Percentiles rank a stretch among this genome's conserved stretches.
Evolutionary conservation across 2,888 invertebrate genomes (phyloP).

Genomic region (Ichneumoninae sp.): DNA sequence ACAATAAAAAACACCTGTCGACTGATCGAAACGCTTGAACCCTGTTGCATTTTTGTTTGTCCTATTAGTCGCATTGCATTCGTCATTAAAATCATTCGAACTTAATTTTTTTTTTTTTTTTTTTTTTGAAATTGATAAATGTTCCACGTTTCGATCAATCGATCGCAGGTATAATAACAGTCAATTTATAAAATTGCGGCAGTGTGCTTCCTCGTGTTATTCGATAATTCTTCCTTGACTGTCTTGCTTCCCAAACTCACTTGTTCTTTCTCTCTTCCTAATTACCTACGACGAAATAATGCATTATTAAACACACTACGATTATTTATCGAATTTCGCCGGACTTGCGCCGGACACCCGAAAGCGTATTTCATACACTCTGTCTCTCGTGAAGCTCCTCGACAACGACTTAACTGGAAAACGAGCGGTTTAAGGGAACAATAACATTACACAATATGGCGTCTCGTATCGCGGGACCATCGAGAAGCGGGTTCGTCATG

Average conservation of each 20-base stretch:
- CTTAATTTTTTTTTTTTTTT: slow-evolving; percentile 6
- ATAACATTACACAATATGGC: neutral
- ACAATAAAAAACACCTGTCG: slow-evolving; percentile 57
- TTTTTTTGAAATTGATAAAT: neutral
- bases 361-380: slow-evolving; percentile 49
- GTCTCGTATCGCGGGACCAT: slow-evolving; percentile 32
- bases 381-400: slow-evolving; percentile 18
- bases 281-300: slow-evolving; percentile 56
- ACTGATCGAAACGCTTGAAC: slow-evolving; percentile 53
- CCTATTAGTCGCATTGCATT: neutral
- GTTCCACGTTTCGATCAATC: slow-evolving; percentile 57
- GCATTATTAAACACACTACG: slow-evolving; percentile 66
- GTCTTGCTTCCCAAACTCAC: slow-evolving; percentile 63
- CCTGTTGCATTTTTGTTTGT: neutral
- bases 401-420: slow-evolving; percentile 1
- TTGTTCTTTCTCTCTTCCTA: slow-evolving; percentile 25
- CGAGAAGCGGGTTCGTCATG: slow-evolving; percentile 36
- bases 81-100: neutral
- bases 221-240: slow-evolving; percentile 67
- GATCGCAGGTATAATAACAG: slow-evolving; percentile 73
- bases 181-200: slow-evolving; percentile 81
- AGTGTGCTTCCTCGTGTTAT: slow-evolving; percentile 79
- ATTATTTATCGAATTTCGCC: slow-evolving; percentile 35
- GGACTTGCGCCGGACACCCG: slow-evolving; percentile 63
- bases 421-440: neutral